Conservation (phyloP, 2,113 vertebrate genomes). For the Cygnus buccinator region DNA sequence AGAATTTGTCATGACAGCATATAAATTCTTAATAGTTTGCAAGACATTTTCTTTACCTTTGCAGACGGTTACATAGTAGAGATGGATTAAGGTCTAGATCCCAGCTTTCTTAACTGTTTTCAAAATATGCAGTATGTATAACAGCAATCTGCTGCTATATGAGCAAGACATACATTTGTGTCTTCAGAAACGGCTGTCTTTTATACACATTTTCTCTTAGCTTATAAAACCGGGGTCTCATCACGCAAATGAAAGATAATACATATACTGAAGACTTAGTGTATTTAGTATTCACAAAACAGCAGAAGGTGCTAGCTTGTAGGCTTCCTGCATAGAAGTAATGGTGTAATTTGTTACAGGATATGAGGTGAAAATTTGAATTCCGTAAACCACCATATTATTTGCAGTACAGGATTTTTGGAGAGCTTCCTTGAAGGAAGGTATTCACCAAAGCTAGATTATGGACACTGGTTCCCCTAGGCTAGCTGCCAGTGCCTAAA, state of each 20-base stretch:
- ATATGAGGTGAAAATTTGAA: background rate
- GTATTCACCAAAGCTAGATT: background rate
- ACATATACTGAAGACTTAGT: background rate
- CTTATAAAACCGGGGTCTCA: background rate
- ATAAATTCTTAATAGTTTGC: background rate
- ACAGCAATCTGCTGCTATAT: background rate
- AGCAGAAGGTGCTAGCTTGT: background rate
- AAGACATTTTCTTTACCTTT: background rate
- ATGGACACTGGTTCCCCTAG: background rate
- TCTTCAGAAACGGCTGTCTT: background rate
- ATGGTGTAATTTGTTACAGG: background rate
- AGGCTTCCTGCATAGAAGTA: background rate
- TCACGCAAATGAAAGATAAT: background rate
- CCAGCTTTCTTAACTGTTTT: background rate
- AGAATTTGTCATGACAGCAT: background rate
- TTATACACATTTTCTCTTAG: background rate
- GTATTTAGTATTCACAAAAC: background rate
- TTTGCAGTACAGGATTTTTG: background rate
- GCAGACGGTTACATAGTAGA: background rate
- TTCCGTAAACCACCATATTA: background rate
- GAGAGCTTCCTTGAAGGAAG: background rate
- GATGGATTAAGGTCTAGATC: background rate
- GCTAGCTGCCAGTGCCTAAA: constrained; percentile 8
- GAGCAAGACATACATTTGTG: background rate
- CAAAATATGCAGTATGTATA: background rate